Evolutionary conservation across 2,888 invertebrate genomes (phyloP), one percentile per base, ranked within the genome.

Genomic region (Stenolophus ochropezus): DNA sequence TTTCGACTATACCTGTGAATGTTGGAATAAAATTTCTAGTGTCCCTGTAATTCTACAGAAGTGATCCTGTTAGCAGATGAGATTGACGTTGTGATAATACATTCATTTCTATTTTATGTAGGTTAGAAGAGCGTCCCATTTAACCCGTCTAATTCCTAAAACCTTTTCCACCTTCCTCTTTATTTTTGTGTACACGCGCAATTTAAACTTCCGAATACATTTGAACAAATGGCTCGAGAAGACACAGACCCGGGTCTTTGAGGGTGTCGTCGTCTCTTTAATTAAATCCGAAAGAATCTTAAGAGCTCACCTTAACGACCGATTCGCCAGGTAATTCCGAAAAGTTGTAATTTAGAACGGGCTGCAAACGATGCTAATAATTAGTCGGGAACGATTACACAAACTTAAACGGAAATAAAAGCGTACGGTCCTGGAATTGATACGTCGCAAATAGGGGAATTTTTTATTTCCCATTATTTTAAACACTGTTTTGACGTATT

Each of bases 271-370:
- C 18, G 27, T 49, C 21, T 73, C 73, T 81, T 75, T 81, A 81
- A 81, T 81, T 81, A 81, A 81, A 75, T 81, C 75, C 25, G 27
- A 75, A 81, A 81, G 74, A 81, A 81, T 81, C 81, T 81, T 81
- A 75, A 75, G 74, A 61, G 81, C 81, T 74, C 65, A 74, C 81
- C 74, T 81, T 81, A 75, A 81, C 81, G 74, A 75, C 75, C 74
- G 42, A 81, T 81, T 75, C 74, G n/a, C 74, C 42, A 74, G 81
- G 75, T 81, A 81, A 81, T 81, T 81, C 75, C 75, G 81, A 81
- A 81, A 75, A 47, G 81, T 75, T 81, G 74, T 75, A 75, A 81
- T 81, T 81, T 81, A 81, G 27, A 75, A 51, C 56, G 56, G 42
- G 73, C 73, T 71, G 51, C 47, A 80, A 69, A 73, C 56, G 53